Conservation (phyloP, 2,113 vertebrate species). For the Antennarius striatus region DNA sequence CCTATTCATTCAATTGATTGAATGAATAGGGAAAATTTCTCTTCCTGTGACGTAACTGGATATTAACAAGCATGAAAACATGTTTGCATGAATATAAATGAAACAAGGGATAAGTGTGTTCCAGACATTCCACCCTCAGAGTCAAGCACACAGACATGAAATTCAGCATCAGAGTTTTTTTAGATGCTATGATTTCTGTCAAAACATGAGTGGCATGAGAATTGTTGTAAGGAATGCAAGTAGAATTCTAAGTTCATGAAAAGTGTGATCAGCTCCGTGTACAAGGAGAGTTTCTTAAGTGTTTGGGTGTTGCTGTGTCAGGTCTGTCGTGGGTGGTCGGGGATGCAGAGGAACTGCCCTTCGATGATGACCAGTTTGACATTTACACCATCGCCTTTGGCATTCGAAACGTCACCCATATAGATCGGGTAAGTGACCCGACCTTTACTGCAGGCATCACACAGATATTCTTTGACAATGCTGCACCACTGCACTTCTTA, state of each 20-base stretch:
- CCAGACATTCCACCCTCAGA: not conserved
- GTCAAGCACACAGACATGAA: not conserved
- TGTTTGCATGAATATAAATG: not conserved
- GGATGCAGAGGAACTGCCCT: conserved; percentile 94
- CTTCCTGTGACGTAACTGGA: not conserved
- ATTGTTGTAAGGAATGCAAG: not conserved
- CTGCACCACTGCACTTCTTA: not conserved
- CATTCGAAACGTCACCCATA: conserved; percentile 93
- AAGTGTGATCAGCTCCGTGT: not conserved
- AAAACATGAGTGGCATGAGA: not conserved
- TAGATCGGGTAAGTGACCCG: conserved; percentile 72
- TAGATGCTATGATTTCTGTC: not conserved
- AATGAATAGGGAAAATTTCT: too few relatives aligned
- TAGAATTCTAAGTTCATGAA: not conserved
- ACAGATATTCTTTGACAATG: not conserved
- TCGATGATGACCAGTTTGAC: conserved; percentile 91
- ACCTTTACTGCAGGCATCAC: not conserved
- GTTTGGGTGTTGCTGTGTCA: conserved; percentile 60
- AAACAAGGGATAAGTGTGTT: not conserved
- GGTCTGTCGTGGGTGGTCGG: conserved; percentile 94
- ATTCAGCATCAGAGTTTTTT: not conserved
- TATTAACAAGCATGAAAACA: too few relatives aligned
- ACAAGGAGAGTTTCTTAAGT: not conserved
- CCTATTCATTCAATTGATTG: too few relatives aligned
- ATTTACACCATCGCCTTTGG: conserved; percentile 96